Base-by-base conservation (phyloP, 2,888 invertebrate species). In the Zaprionus bogoriensis region DNA sequence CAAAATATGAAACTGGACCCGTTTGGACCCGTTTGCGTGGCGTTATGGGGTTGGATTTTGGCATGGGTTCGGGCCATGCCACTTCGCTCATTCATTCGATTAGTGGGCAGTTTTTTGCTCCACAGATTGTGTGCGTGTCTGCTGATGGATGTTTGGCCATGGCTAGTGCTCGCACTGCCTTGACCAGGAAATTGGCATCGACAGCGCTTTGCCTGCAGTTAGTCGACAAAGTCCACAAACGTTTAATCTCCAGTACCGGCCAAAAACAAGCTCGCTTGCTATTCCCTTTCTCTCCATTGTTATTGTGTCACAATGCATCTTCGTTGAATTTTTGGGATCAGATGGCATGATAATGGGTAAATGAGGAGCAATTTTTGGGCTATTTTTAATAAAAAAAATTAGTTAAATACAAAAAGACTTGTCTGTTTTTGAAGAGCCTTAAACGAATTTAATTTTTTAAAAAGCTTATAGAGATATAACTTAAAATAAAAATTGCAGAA, bases 1-100 rank as follows among this genome's bases (percentile, higher is more conserved):
- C 41, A 60, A 73, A 70, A 77, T 54, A 64, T 64, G 77, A 70
- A 73, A 57, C 41, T 41, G 30, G 38, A 20, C 19, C 17, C 17
- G 17, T 41, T 10, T 41, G 22, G 10, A 41, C 14, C 1, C 7
- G 17, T 14, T 14, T 32, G 12, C 32, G 5, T 32, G 7, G 32
- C 14, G 7, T 17, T 36, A 14, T 36, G 32, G 32, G 32, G 32
- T 17, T 36, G 17, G 14, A 36, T 36, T 36, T 36, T 17, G n/a
- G n/a, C n/a, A n/a, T 17, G 32, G 32, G 32, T 9, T 17, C 41
- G 4, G 20, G 12, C 23, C 42, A n/a, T 7, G 42, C 22, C 14
- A 41, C 57, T 59, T 45, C 64, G 32, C 53, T 44, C 39, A 58
- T 63, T 72, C 62, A 66, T 66, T 76, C 69, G 69, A 76, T 76